Conservation (phyloP, 2,888 invertebrate species). For the Dynastes grantii region DNA sequence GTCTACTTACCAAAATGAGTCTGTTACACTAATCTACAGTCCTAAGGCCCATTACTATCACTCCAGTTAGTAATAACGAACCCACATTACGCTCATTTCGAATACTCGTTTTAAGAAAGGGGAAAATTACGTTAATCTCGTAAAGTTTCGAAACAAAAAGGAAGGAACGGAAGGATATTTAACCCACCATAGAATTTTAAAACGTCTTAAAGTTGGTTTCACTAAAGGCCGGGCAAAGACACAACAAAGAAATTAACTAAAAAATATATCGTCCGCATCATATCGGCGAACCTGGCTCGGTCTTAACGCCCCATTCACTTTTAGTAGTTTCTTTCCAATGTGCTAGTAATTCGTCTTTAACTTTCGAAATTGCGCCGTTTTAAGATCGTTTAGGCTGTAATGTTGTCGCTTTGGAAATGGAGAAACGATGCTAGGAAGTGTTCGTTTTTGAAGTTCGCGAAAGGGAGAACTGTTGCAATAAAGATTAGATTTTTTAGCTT, state of each 20-base stretch:
- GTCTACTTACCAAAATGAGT: too few species aligned
- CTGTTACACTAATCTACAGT: too few species aligned
- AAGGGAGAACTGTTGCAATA: neutral
- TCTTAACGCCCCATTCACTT: conserved; percentile 30
- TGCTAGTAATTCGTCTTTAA: conserved; percentile 31
- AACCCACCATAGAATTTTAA: conserved; percentile 13
- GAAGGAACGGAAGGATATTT: neutral
- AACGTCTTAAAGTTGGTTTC: conserved; percentile 3
- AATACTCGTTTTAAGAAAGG: too few species aligned
- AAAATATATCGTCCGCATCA: conserved; percentile 27
- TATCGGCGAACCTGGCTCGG: conserved; percentile 16
- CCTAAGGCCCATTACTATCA: too few species aligned
- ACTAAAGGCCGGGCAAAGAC: neutral
- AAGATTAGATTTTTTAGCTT: conserved; percentile 1
- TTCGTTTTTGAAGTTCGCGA: neutral
- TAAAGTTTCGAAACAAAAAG: too few species aligned
- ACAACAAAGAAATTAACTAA: conserved; percentile 21
- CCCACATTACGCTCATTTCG: too few species aligned
- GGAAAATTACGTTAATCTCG: too few species aligned
- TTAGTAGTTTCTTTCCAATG: conserved; percentile 31
- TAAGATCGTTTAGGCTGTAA: conserved; percentile 14
- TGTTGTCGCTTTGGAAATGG: neutral
- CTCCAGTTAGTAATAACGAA: too few species aligned
- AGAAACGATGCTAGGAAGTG: neutral
- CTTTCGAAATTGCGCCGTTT: conserved; percentile 27